Conservation (phyloP, 2,888 invertebrate genomes). For the Lasioglossum vierecki region DNA sequence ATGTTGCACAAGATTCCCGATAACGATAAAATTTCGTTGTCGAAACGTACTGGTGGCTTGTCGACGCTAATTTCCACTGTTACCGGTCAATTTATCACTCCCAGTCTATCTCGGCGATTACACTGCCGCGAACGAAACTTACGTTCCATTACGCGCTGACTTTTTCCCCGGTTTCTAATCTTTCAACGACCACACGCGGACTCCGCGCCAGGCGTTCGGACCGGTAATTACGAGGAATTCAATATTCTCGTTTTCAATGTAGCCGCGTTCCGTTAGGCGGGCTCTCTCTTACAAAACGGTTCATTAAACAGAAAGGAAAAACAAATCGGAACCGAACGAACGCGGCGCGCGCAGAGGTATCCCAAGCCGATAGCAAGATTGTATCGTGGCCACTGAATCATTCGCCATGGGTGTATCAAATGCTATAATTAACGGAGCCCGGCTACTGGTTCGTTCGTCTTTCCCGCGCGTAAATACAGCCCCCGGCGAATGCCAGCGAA, state of each 20-base stretch:
- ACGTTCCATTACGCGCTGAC: conserved; percentile 5
- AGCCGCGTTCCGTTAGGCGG: conserved; percentile 23
- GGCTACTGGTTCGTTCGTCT: conserved; percentile 63
- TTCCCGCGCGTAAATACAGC: conserved; percentile 40
- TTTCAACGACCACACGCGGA: background rate
- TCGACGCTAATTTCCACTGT: conserved; percentile 31
- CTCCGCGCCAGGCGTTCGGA: background rate
- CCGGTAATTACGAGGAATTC: conserved; percentile 26
- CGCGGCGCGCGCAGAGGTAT: conserved; percentile 4
- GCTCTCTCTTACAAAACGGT: conserved; percentile 30
- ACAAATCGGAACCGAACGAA: background rate
- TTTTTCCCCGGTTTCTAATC: conserved; percentile 17
- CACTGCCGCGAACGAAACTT: background rate
- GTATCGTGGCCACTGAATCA: conserved; percentile 54
- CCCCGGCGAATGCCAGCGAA: conserved; percentile 58
- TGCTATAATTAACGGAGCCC: conserved; percentile 68
- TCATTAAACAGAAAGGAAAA: conserved; percentile 25
- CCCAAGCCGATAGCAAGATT: conserved; percentile 30
- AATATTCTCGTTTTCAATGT: conserved; percentile 24
- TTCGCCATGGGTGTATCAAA: conserved; percentile 44
- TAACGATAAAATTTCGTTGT: background rate
- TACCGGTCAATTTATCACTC: conserved; percentile 19
- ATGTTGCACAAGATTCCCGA: background rate
- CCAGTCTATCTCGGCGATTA: conserved; percentile 1
- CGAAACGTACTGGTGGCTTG: background rate